These are phyloP conservation scores for Hemicordylus capensis DNA, from an alignment of 2,113 vertebrate species.

Conservation along the genomic window DNA sequence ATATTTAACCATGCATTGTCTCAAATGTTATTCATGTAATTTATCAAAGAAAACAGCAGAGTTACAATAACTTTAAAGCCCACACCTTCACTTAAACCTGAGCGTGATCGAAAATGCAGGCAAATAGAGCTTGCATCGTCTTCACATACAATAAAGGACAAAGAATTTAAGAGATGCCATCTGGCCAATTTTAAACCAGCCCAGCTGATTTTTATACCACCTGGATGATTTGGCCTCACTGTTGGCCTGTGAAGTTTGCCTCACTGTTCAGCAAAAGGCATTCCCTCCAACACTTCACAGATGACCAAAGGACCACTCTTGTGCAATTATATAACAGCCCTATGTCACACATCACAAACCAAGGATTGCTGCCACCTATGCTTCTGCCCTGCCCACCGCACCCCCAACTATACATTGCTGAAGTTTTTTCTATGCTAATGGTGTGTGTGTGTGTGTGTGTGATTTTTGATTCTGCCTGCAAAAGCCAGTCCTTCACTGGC, in stretches of 20 bases:
- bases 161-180: conserved; percentile 24
- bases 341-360: too few species aligned
- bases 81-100: conserved; percentile 82
- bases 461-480: background rate
- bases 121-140: conserved; percentile 55
- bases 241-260: too few species aligned
- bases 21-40: conserved; percentile 88
- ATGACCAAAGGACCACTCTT: background rate
- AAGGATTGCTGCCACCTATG: background rate
- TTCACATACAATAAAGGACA: conserved; percentile 11
- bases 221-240: background rate
- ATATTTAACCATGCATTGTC: conserved; percentile 88
- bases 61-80: conserved; percentile 82
- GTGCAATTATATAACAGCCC: background rate
- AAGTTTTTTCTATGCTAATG: background rate
- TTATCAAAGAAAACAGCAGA: conserved; percentile 82
- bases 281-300: background rate
- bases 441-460: too few species aligned
- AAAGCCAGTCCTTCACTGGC: background rate
- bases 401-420: background rate
- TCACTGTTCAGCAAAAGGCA: background rate
- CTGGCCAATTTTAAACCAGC: background rate
- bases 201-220: background rate
- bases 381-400: background rate
- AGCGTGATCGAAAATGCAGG: conserved; percentile 75